These are phyloP conservation scores for Myotis pilosus DNA, from an alignment of 2,797 vertebrate genomes.

Conservation along the genomic window DNA sequence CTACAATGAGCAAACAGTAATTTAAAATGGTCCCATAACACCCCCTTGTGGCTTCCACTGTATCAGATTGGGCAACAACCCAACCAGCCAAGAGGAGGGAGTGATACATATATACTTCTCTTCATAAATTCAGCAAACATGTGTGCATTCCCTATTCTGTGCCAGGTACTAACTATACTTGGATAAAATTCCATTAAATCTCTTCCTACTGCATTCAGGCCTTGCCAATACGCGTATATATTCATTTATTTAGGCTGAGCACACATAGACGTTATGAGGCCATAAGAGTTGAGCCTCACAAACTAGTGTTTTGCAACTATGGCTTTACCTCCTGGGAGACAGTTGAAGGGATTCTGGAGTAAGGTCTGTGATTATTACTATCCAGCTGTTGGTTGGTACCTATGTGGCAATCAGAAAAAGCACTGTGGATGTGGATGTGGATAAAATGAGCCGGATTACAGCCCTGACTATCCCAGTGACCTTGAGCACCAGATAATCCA, in stretches of 20 bases:
- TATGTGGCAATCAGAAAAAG: not conserved
- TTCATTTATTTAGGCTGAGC: not conserved
- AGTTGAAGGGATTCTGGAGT: not conserved
- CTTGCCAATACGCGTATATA: not conserved
- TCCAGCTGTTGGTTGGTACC: not conserved
- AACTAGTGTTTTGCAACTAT: not conserved
- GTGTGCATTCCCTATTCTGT: not conserved
- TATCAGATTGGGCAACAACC: not conserved
- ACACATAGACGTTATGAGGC: not conserved
- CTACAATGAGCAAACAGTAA: not conserved
- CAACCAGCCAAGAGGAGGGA: not conserved
- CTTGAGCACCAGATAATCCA: not conserved
- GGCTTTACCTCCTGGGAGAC: not conserved
- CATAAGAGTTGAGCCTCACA: not conserved
- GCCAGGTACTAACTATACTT: not conserved
- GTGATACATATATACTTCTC: not conserved
- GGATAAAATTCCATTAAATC: not conserved
- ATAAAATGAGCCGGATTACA: not conserved
- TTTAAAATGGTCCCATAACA: not conserved
- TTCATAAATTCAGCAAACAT: not conserved
- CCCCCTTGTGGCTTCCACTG: slow-evolving; percentile 44
- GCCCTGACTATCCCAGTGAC: not conserved
- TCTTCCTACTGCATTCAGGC: not conserved
- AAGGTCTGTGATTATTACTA: not conserved
- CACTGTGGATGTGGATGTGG: not conserved